Conservation (phyloP, 2,797 vertebrate genomes). For the Gymnothorax reevesii region DNA sequence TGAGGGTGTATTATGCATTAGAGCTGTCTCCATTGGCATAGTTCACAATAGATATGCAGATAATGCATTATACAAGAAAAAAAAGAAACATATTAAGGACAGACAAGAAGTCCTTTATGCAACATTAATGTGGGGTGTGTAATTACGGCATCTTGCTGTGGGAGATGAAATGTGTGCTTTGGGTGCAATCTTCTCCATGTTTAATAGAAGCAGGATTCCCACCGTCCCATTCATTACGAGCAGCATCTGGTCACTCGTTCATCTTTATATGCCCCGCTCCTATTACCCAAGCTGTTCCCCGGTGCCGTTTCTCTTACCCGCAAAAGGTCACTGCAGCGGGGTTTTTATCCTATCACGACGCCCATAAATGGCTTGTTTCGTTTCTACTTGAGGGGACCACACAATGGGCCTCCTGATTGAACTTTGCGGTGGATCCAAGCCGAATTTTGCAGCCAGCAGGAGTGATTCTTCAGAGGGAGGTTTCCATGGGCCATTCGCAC, state of each 20-base stretch:
- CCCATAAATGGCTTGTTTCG: background rate
- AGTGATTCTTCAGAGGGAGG: background rate
- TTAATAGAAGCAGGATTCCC: conserved; percentile 13
- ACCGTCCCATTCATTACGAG: conserved; percentile 6
- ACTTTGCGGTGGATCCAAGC: background rate
- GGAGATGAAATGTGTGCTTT: conserved; percentile 21
- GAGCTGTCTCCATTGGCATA: background rate
- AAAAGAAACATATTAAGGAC: conserved; percentile 1
- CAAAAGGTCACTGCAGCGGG: conserved; percentile 10
- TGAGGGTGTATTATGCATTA: conserved; percentile 4
- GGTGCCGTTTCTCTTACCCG: background rate
- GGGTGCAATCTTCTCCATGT: conserved; percentile 17
- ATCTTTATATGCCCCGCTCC: conserved; percentile 7
- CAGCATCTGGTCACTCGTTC: conserved; percentile 12
- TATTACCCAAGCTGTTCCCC: conserved; percentile 13
- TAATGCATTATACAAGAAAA: background rate
- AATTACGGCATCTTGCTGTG: background rate
- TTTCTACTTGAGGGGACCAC: conserved; percentile 9
- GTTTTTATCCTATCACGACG: conserved; percentile 14
- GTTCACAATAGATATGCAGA: conserved; percentile 9
- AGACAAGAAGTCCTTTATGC: conserved; percentile 9
- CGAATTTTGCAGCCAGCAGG: background rate
- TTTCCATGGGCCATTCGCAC: background rate
- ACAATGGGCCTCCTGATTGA: conserved; percentile 2
- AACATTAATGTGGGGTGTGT: conserved; percentile 18